Evolutionary conservation across 2,797 vertebrate genomes (phyloP).

Genomic region (Amniataba percoides): DNA sequence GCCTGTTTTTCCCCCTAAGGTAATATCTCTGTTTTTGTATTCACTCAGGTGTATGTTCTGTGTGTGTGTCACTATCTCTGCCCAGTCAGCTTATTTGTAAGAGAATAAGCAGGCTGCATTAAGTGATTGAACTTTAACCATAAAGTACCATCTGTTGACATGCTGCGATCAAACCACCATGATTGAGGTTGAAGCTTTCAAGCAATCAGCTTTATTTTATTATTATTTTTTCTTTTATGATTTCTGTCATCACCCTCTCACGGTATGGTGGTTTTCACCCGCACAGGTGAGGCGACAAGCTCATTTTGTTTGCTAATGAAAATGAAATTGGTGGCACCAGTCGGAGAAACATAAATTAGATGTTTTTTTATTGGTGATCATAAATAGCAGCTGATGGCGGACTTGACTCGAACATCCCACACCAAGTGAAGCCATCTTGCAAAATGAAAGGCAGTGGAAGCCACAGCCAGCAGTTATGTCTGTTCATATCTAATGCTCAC

Average conservation of each 20-base stretch:
- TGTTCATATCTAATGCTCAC: slow-evolving; percentile 49
- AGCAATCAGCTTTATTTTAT: neutral
- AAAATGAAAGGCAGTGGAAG: slow-evolving; percentile 38
- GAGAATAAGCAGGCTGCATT: neutral
- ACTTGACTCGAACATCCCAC: slow-evolving; percentile 44
- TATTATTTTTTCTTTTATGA: neutral
- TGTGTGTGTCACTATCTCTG: neutral
- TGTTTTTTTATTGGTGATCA: slow-evolving; percentile 49
- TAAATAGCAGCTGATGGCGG: slow-evolving; percentile 54
- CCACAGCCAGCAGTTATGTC: slow-evolving; percentile 32
- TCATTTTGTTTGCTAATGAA: slow-evolving; percentile 52
- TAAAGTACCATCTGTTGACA: slow-evolving; percentile 11
- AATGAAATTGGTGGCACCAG: slow-evolving; percentile 42
- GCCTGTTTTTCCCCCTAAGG: neutral
- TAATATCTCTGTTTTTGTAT: neutral
- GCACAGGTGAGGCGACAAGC: neutral
- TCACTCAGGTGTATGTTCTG: neutral
- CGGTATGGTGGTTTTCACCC: neutral
- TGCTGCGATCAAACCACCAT: slow-evolving; percentile 2
- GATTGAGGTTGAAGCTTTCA: slow-evolving; percentile 6
- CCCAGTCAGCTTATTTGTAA: neutral
- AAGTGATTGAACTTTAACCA: neutral
- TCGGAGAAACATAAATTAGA: slow-evolving; percentile 44
- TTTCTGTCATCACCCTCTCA: slow-evolving; percentile 15
- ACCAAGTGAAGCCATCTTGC: slow-evolving; percentile 46